A percentile compares a stretch with the other conserved stretches of the same genome.
Conservation (phyloP, 2,113 vertebrate genomes). For the Gadus chalcogrammus region DNA sequence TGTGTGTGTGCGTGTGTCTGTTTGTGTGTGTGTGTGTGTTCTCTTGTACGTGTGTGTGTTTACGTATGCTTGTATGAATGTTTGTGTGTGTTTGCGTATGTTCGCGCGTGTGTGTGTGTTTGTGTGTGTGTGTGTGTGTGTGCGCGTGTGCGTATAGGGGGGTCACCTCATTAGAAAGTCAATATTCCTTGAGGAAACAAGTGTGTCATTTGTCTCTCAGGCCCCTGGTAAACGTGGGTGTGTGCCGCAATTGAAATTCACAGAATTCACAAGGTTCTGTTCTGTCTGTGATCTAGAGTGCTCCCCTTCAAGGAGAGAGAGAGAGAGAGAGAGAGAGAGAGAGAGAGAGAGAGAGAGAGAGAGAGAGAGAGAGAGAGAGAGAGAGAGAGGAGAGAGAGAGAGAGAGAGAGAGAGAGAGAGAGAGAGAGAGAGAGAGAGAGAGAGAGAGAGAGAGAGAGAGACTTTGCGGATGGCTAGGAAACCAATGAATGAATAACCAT, state of each 20-base stretch:
- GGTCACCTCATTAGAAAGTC: constrained; percentile 49
- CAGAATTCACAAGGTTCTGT: constrained; percentile 51
- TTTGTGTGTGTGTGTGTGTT: constrained; percentile 24
- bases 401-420: too few relatives aligned
- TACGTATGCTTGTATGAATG: constrained; percentile 15
- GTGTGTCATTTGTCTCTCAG: constrained; percentile 40
- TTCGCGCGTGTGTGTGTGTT: not conserved
- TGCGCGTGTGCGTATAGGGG: constrained; percentile 24
- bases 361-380: too few relatives aligned
- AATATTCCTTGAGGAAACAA: constrained; percentile 47
- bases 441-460: too few relatives aligned
- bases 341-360: too few relatives aligned
- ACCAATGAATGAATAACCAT: constrained; percentile 63
- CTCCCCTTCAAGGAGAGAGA: constrained; percentile 35
- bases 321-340: not conserved
- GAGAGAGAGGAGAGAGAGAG: too few relatives aligned
- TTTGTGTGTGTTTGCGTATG: constrained; percentile 5
- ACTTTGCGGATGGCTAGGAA: constrained; percentile 23
- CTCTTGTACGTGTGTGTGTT: constrained; percentile 2
- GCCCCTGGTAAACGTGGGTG: constrained; percentile 45
- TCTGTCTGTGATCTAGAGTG: constrained; percentile 35
- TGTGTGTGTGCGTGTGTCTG: constrained; percentile 13
- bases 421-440: too few relatives aligned
- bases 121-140: not conserved
- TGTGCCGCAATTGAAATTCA: constrained; percentile 59